Evolutionary conservation across 2,888 invertebrate genomes (phyloP), one percentile per base, ranked within the genome.

Genomic region (Acronicta psi): DNA sequence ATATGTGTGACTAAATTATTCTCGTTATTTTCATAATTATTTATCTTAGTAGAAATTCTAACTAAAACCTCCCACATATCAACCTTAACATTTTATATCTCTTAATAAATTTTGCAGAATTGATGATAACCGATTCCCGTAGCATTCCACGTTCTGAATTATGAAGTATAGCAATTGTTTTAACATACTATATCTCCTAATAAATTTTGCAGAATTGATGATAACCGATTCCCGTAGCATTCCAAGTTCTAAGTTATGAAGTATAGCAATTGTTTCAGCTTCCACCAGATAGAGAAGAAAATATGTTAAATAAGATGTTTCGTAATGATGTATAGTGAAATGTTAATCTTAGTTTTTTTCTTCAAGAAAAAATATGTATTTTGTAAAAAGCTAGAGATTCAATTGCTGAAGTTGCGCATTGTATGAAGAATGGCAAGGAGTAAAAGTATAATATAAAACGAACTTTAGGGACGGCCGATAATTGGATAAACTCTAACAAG

Each of bases 131-230:
- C 16, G 17, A 36, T 50, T 31, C 41, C 17, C 18, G 25, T 42
- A 34, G 25, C n/a, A 50, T 25, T 45, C 9, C 34, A 42, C 14
- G 23, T 18, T 45, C 29, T 9, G 20, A 46, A 45, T 55, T 29
- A 50, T 50, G 29, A 63, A 51, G 29, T 23, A 9, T n/a, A 29
- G 34, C 13, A 55, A 4, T 49, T 29, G 20, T 49, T 47, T n/a
- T n/a, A n/a, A n/a, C n/a, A n/a, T n/a, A n/a, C n/a, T n/a, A n/a
- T n/a, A n/a, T n/a, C n/a, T n/a, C n/a, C n/a, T 44, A 25, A 46
- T 61, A 54, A 41, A 49, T 63, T 55, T 46, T 29, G 45, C 29
- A 18, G 42, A 51, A 50, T 55, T 64, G 69, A 64, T 46, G 41
- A 55, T 50, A 14, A 38, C 40, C 16, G 17, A 36, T 50, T 31